Base-by-base conservation (phyloP, 2,797 vertebrate species). In the Muraenolepis orangiensis region DNA sequence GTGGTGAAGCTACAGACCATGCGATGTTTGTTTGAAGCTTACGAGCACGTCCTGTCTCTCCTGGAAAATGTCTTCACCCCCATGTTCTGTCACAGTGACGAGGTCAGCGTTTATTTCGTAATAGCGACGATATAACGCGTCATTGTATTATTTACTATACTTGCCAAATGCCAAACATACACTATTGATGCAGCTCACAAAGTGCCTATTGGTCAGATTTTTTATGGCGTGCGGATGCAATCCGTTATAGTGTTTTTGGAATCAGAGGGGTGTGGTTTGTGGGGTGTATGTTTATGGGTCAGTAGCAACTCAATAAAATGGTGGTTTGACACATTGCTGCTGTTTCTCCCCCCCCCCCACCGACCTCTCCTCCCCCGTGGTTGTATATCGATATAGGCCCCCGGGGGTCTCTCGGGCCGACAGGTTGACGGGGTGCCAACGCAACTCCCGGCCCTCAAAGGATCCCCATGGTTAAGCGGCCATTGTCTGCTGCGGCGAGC, bases 1-100 rank as follows among this genome's bases (percentile, higher is more conserved):
- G 97, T 99, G 82, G 97, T 98, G 87, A 98, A 97, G 80, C 94
- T 99, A 67, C 98, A 99, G 29, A 98, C 96, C 57, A 98, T 98
- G 97, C 93, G 95, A 68, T 98, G 97, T 86, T 94, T 99, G 85
- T 99, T 98, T 89, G 97, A 99, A 91, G 98, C 98, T 34, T 99
- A 98, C 16, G 98, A 99, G 76, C 97, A 98, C 0, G 98, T 99
- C 67, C 94, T 99, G 68, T 98, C 95, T n/a, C 94, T 98, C 1
- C 89, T 99, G 32, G 98, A 99, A 88, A 97, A 95, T 1, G 97
- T 99, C 76, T 99, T 98, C 82, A 98, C 96, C 12, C 97, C 97
- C 42, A 96, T 98, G 95, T 99, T 99, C 90, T 99, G 97, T 85
- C 98, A 99, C 85, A 99, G 97, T 34, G 96, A 98, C 84, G 97